Evolutionary conservation across 2,797 vertebrate species (phyloP), one percentile per base, ranked within the genome.

Genomic region (Hydrolagus colliei): DNA sequence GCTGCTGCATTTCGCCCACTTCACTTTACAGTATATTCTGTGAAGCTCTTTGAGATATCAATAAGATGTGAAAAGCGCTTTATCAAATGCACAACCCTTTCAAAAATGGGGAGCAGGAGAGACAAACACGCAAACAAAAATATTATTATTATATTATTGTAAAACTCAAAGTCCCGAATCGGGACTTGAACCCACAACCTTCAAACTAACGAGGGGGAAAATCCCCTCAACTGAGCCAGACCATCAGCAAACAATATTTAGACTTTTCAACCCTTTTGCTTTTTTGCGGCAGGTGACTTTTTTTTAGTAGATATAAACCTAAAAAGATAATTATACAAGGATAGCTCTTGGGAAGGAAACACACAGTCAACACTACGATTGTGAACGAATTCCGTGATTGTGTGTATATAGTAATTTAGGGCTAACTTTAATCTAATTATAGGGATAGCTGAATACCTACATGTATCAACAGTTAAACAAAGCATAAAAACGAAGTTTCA

Each of bases 351-450:
- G 6, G 41, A 20, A 10, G 79, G 79, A 84, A 71, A 68, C 27
- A 18, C 27, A 67, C 63, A 84, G 18, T 0, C 6, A 65, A 71
- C 67, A 27, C 67, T 9, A 16, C 18, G 7, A 52, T 71, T 18
- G 16, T 18, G 27, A 68, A 84, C 68, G 68, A 84, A 68, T 71
- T 18, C 62, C 12, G 65, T 35, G 79, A 10, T 52, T 84, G 79
- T 84, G 32, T 84, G 79, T 84, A 16, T 84, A 71, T 84, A 84
- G 79, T 84, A 84, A 84, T 84, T 84, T 84, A 71, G 20, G 27
- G 41, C n/a, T n/a, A 84, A 63, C 65, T 84, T 84, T 84, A 84
- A 84, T 32, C 79, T 84, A 84, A 84, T 84, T 84, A 84, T 67
- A 84, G 79, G 65, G 27, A 27, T 41, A 84, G 62, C 65, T 68